Evolutionary conservation across 2,113 vertebrate species (phyloP), one percentile per base, ranked within the genome.

Genomic region (Phalacrocorax carbo): DNA sequence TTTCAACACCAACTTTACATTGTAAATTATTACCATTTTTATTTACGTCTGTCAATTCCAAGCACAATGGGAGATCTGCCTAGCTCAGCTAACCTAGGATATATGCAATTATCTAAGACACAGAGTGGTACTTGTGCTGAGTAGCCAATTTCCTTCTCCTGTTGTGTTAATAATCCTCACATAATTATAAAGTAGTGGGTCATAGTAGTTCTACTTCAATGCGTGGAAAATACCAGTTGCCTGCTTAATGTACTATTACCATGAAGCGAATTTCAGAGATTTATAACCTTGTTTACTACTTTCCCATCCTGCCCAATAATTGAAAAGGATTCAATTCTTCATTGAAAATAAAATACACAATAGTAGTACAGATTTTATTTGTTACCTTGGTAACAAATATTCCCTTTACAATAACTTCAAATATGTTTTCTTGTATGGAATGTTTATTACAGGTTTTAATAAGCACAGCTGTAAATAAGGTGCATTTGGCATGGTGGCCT

Each of bases 301-400:
- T 96, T 96, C 48, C 49, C 26, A 92, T 97, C 88, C 95, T 80
- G 96, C 42, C 51, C 29, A 97, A 82, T 95, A 98, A 98, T 94
- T 97, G 93, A 96, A 97, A 97, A 97, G 40, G 40, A 92, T 94
- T 96, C 60, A 95, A 73, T 92, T 95, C 76, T 93, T 97, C 83
- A 88, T 70, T 96, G 86, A 96, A 97, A 98, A 94, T 95, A 96
- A 96, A 97, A 78, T 92, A 93, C 11, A 83, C 44, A 94, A 72
- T 57, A 86, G 70, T 91, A 88, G 51, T 76, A 88, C 15, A 76
- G 82, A 94, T 97, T 96, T 94, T 96, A 97, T 96, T 97, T 96
- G 96, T 96, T 97, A 93, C 93, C 94, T 84, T 93, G 93, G 95
- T 96, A 97, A 97, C 90, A 91, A 86, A 88, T 93, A 91, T 92